Conservation (phyloP, 2,797 vertebrate genomes). For the Sitta carolinensis region DNA sequence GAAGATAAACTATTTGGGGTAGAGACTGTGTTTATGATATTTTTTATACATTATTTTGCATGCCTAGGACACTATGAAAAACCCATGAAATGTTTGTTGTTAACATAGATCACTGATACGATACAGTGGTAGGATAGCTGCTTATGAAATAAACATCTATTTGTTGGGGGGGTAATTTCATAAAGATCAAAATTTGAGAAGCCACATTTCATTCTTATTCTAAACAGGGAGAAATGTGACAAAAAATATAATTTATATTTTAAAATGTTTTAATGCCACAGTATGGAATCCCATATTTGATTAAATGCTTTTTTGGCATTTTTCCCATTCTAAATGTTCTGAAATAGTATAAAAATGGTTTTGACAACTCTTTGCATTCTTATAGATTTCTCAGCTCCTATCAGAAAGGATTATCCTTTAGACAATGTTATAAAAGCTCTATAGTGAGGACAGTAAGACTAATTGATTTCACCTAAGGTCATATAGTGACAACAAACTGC, state of each 20-base stretch:
- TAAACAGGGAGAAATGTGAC: not conserved
- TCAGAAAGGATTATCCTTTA: not conserved
- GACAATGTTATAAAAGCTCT: not conserved
- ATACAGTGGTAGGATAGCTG: not conserved
- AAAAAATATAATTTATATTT: not conserved
- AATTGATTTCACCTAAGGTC: not conserved
- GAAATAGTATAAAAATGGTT: not conserved
- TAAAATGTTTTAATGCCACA: not conserved
- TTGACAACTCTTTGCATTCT: not conserved
- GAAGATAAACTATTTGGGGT: not conserved
- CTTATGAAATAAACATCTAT: not conserved
- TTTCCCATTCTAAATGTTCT: not conserved
- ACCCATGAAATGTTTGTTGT: not conserved
- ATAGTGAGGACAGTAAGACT: not conserved
- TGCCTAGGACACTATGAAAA: not conserved
- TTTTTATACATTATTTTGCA: not conserved
- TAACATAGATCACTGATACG: fast-evolving
- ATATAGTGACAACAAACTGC: not conserved
- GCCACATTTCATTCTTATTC: not conserved
- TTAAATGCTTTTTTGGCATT: not conserved
- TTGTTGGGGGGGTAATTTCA: not conserved
- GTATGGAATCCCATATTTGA: not conserved
- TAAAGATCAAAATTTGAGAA: not conserved
- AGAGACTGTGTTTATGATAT: not conserved
- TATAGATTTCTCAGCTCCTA: not conserved